These are phyloP conservation scores for Delichon dasypus DNA, from an alignment of 2,797 vertebrate genomes.

Conservation along the genomic window DNA sequence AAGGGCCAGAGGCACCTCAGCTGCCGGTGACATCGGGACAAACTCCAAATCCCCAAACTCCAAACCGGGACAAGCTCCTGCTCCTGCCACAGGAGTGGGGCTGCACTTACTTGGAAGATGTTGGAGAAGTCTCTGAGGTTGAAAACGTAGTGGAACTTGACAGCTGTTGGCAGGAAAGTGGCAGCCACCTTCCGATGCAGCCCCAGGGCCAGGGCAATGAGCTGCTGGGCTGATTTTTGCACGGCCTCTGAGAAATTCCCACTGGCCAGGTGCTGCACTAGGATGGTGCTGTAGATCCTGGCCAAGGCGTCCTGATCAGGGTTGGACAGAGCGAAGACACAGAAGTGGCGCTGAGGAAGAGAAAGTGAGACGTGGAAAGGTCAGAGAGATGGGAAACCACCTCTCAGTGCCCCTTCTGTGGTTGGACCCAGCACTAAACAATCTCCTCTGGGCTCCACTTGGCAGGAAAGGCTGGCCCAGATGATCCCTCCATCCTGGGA, in stretches of 20 bases:
- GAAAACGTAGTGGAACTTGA: conserved; percentile 97
- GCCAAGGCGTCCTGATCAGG: conserved; percentile 86
- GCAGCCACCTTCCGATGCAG: conserved; percentile 85
- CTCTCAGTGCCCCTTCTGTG: neutral
- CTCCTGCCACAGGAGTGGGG: neutral
- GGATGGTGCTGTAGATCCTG: conserved; percentile 91
- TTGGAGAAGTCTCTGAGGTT: conserved; percentile 94
- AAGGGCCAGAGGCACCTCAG: neutral
- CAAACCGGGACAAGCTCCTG: neutral
- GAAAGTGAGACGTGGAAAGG: neutral
- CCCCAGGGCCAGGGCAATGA: conserved; percentile 83
- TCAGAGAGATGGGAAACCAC: neutral
- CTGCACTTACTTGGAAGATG: conserved; percentile 89
- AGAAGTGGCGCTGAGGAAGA: conserved; percentile 88
- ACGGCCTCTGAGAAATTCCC: conserved; percentile 78
- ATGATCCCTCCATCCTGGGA: neutral
- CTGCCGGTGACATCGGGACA: fast-evolving
- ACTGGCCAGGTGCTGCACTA: conserved; percentile 82
- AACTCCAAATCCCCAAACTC: neutral
- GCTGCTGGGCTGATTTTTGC: conserved; percentile 78
- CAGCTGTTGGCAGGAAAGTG: conserved; percentile 88
- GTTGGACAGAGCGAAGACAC: conserved; percentile 87
- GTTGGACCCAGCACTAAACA: neutral
- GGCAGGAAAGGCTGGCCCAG: neutral
- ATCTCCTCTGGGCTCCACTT: neutral